Base-by-base conservation (phyloP, 2,797 vertebrate genomes). In the Poeciliopsis presidionis region DNA sequence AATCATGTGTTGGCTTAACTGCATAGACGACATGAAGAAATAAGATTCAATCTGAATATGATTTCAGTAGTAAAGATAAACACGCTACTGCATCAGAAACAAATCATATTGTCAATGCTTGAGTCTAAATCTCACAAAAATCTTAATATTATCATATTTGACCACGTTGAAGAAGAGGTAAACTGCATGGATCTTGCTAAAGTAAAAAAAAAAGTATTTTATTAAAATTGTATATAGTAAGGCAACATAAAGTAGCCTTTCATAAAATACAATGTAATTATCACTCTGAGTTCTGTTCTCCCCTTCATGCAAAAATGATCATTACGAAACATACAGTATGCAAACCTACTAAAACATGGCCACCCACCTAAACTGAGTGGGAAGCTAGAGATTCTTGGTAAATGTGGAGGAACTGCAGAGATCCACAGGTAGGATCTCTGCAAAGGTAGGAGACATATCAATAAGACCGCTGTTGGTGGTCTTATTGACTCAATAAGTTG, bases 71-170 rank as follows among this genome's bases (percentile, higher is more conserved):
- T 33, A 18, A 61, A 7, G 14, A 61, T 0, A 33, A 61, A 33
- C 28, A 30, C 7, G 5, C 14, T 16, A 33, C 59, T 61, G 59
- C 6, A 33, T 33, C 7, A 61, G 30, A 61, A 61, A 61, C 30
- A 61, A 61, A 33, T 61, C 59, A 59, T 14, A 59, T 59, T 28
- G 30, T 59, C n/a, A 11, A 59, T 59, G 9, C 3, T 55, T n/a
- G n/a, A 61, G 59, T 33, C 33, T 30, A 33, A 33, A 61, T 61
- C 14, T 36, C 0, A 75, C 11, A 20, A 39, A n/a, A 49, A 22
- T 57, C 14, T 78, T 80, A 46, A 89, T 70, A 73, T 80, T 0
- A 69, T 30, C 51, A 53, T 72, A 45, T 70, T 16, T 67, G 51
- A 28, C 51, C 70, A 22, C 76, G 76, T 59, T 73, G 59, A 84